phyloP scores from a whole-genome alignment of 2,113 vertebrate species.

The Bubo scandiacus region DNA sequence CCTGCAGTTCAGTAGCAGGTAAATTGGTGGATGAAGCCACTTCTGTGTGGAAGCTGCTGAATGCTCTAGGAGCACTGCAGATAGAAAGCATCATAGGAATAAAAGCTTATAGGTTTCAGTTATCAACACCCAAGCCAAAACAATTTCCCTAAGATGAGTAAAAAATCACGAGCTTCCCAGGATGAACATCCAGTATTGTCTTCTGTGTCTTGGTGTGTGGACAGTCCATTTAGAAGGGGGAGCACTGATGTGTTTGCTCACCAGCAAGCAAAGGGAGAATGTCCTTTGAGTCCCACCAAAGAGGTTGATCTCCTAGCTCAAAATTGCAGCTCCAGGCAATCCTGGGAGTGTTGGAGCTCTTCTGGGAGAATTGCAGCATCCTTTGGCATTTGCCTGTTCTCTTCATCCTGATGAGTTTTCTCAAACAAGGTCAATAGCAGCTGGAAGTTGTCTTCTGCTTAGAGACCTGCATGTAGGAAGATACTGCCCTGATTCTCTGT shows the following conservation, averaged over 20 bases:
- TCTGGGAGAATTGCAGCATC: neutral
- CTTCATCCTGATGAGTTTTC: neutral
- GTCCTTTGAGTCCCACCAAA: neutral
- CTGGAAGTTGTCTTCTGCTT: neutral
- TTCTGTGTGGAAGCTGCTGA: neutral
- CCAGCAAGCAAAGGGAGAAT: neutral
- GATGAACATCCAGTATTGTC: neutral
- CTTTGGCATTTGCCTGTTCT: neutral
- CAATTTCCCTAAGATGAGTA: neutral
- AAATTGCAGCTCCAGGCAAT: neutral
- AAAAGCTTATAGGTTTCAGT: neutral
- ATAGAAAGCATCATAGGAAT: neutral
- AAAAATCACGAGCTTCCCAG: neutral
- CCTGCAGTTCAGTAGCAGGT: neutral
- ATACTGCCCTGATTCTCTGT: neutral
- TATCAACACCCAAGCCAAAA: neutral
- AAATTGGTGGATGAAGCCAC: neutral
- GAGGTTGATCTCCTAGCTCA: neutral
- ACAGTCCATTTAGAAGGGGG: neutral
- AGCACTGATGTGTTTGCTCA: neutral
- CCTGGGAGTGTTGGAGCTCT: neutral
- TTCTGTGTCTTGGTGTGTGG: neutral
- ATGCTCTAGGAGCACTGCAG: neutral
- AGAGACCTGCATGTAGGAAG: neutral
- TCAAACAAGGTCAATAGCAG: neutral